Evolutionary conservation across 2,797 vertebrate species (phyloP), one percentile per base, ranked within the genome.

Genomic region (Acanthiza pusilla): DNA sequence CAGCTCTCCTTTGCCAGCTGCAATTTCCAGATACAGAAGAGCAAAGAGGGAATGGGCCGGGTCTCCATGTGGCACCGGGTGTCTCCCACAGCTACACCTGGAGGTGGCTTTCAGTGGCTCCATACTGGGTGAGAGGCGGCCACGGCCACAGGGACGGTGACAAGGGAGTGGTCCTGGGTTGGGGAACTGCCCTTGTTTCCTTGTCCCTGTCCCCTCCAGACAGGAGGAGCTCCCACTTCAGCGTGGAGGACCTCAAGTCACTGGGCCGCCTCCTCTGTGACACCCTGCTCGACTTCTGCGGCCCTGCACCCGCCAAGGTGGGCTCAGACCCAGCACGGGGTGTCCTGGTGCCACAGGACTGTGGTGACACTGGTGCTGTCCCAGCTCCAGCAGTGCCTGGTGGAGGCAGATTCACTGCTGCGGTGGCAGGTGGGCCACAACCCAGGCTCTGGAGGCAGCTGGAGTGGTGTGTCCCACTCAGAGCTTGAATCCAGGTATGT

Each of bases 11-110:
- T 99, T 86, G 97, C 97, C 92, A 99, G 98, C 89, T 99, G 99
- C 95, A 99, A 99, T 96, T 99, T 99, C 96, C 98, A 98, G 88
- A 98, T 99, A 62, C 98, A 99, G 94, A 99, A 98, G 96, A 98
- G 98, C 96, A 99, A 99, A 98, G 99, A 99, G 84, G 98, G 99
- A 68, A 99, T 99, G 0, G 98, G 99, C 5, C 98, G 99, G 13
- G 98, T 99, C 2, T 98, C 97, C 84, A 99, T 99, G 99, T 99
- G 99, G 99, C 98, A 94, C 83, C 99, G 87, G 99, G 99, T 0
- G 97, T 99, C 96, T 96, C 95, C 73, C 99, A 99, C 98, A 99
- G 99, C 97, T 99, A 99, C 88, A 99, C 99, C 97, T 99, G 98
- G 99, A 99, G 96, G 98, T 98, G 6, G 98, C 98, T 5, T 99